phyloP scores from a whole-genome alignment of 2,113 vertebrate genomes.

The Amblyopsis rosae region DNA sequence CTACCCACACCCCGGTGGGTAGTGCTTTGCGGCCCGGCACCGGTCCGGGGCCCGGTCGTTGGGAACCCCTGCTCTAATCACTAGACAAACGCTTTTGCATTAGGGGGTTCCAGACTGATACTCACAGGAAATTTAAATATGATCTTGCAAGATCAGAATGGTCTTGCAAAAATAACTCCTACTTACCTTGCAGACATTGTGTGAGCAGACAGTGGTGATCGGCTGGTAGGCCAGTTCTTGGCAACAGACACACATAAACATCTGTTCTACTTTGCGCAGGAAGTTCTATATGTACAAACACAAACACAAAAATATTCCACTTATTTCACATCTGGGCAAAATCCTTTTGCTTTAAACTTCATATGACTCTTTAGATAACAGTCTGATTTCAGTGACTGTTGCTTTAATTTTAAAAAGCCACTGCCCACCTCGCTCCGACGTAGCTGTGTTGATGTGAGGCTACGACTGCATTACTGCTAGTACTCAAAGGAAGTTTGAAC shows the following conservation, averaged over 20 bases:
- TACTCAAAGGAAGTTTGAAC: too few relatives aligned
- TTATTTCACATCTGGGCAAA: not conserved
- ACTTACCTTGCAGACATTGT: constrained; percentile 97
- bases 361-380: too few relatives aligned
- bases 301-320: not conserved
- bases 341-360: not conserved
- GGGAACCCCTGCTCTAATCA: too few relatives aligned
- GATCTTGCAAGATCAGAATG: not conserved
- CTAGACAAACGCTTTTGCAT: too few relatives aligned
- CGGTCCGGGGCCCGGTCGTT: too few relatives aligned
- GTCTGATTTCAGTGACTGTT: too few relatives aligned
- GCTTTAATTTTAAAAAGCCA: too few relatives aligned
- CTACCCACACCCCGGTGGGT: too few relatives aligned
- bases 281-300: constrained; percentile 82
- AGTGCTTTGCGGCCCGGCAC: too few relatives aligned
- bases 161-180: not conserved
- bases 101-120: not conserved
- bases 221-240: constrained; percentile 96
- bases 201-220: constrained; percentile 92
- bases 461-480: too few relatives aligned
- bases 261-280: constrained; percentile 94
- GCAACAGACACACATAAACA: constrained; percentile 99
- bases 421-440: too few relatives aligned
- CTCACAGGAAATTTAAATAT: not conserved
- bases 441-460: too few relatives aligned